Base-by-base conservation (phyloP, 2,113 vertebrate species). In the Nanorana parkeri region DNA sequence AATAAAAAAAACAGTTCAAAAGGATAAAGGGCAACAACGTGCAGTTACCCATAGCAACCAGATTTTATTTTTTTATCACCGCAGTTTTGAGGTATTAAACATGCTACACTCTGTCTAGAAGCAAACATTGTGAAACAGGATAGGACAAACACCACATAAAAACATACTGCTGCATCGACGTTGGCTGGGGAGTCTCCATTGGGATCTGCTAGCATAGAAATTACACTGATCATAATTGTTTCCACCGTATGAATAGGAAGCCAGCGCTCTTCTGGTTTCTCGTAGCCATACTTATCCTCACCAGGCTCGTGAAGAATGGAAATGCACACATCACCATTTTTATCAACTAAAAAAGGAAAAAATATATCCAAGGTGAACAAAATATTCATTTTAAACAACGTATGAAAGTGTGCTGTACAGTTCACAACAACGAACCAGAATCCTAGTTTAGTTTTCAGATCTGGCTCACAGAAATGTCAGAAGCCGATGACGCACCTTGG, bases 221-320 rank as follows among this genome's bases (percentile, higher is more conserved):
- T 99, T 89, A 99, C 98, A 86, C 97, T 99, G 91, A 99, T 99
- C 97, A 99, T 99, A 67, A 99, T 99, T 68, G 98, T 99, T 90
- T 99, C 98, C 92, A 99, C 98, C 5, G 98, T 99, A 90, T 99
- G 98, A 86, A 99, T 99, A 47, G 98, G 98, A 61, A 99, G 95
- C 98, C 98, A 99, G 79, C 98, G 97, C 85, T 99, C 98, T 86
- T 99, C 97, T 68, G 98, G 97, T 88, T 99, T 99, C 87, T 99
- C 98, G 86, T 99, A 99, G 87, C 98, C 98, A 13, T 99, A 99
- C 88, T 99, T 99, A 89, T 99, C 98, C 89, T 99, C 98, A 10
- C 98, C 98, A 52, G 98, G 98, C 86, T 99, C 98, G 69, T 99
- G 98, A 91, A 99, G 95, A 91, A 99, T 99, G 88, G 97, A 99